Conservation (phyloP, 2,888 invertebrate genomes). For the Strigamia transsilvanica region DNA sequence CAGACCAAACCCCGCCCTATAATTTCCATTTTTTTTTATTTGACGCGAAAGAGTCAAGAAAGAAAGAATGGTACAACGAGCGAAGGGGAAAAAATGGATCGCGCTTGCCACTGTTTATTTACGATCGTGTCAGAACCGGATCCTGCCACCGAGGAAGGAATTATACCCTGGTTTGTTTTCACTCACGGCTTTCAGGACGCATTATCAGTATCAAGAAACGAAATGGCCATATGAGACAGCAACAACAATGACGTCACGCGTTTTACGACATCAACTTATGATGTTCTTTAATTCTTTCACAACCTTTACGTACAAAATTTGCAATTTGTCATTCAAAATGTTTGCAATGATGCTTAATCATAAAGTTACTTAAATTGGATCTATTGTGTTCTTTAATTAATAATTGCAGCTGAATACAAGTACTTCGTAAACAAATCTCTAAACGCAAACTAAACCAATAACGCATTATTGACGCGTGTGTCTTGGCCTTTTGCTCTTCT, state of each 20-base stretch:
- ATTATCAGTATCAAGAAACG: conserved; percentile 11
- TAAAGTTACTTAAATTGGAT: too few relatives aligned
- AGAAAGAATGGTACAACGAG: background rate
- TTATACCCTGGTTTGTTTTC: conserved; percentile 38
- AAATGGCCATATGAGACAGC: background rate
- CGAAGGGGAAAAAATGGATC: conserved; percentile 17
- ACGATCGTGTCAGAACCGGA: conserved; percentile 38
- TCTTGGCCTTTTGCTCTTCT: conserved; percentile 31
- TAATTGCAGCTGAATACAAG: too few relatives aligned
- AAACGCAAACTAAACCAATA: background rate
- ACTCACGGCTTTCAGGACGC: conserved; percentile 31
- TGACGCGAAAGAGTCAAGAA: background rate
- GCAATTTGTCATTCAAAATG: background rate
- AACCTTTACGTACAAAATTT: background rate
- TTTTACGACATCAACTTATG: background rate
- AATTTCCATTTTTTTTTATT: background rate
- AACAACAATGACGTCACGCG: background rate
- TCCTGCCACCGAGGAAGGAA: conserved; percentile 30
- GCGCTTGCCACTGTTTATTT: conserved; percentile 26
- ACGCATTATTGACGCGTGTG: conserved; percentile 7
- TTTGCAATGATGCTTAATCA: too few relatives aligned
- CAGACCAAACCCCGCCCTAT: background rate
- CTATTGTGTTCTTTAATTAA: too few relatives aligned
- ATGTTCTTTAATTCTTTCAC: background rate
- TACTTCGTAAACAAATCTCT: background rate